Base-by-base conservation (phyloP, 2,797 vertebrate species). In the Manis javanica region DNA sequence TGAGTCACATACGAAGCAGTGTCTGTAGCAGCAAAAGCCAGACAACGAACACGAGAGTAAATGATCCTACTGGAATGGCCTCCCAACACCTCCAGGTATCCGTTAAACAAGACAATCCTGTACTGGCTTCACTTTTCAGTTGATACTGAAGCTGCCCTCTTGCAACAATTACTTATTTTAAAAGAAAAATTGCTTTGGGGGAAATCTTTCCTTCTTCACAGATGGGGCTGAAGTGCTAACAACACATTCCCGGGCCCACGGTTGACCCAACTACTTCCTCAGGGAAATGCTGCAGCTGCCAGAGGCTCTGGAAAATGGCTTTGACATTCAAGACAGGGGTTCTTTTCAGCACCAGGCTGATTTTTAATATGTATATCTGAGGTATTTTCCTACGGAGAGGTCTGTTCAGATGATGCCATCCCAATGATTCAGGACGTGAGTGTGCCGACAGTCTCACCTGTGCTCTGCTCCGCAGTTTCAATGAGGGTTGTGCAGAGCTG, bases 1-100 rank as follows among this genome's bases (percentile, higher is more conserved):
- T 97, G 96, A 96, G 95, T 97, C 96, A 97, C 91, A 96, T 98
- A 98, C 97, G 98, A 98, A 98, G 97, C 97, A 97, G 95, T 96
- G 97, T 97, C 91, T 97, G 96, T 57, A 98, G 98, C 97, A 95
- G 96, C 63, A 96, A 97, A 90, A 49, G 88, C 37, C 91, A 97
- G 98, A 97, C 88, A 92, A 29, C n/a, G 93, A 97, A 98, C 96
- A 72, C 83, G 96, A 97, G 92, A 97, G 95, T 90, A 89, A 94
- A 93, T 57, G 86, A 96, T 57, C 82, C 90, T 21, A 19, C 63
- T 61, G 95, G 93, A 93, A 57, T 89, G 87, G 83, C 75, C 1
- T 37, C 95, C 95, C 94, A 97, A 87, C 29, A 79, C 77, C 77
- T 29, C 51, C 89, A 46, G 46, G 46, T 46, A 46, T 46, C 10